phyloP scores from a whole-genome alignment of 2,797 vertebrate species.

The Falco cherrug region DNA sequence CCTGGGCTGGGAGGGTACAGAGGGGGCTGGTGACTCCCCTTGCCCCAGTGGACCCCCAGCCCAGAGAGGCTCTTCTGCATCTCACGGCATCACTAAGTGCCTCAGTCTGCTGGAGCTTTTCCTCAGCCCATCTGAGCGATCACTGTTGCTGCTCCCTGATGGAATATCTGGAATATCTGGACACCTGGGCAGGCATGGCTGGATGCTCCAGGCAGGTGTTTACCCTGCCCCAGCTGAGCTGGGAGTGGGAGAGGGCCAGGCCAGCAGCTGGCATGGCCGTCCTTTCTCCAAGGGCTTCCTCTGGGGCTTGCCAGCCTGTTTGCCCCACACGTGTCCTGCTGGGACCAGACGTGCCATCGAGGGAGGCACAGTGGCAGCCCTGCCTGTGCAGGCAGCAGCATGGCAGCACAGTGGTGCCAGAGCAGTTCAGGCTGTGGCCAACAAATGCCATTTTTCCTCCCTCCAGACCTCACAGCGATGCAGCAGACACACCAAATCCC shows the following conservation, averaged over 20 bases:
- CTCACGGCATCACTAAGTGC: neutral
- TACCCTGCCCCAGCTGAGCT: neutral
- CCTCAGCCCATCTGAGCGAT: neutral
- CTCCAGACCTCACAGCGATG: neutral
- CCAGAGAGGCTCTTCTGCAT: neutral
- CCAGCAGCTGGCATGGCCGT: neutral
- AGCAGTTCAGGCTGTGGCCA: neutral
- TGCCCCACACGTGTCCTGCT: neutral
- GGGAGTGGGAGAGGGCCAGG: neutral
- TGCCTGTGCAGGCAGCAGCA: neutral
- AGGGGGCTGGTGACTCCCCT: rapidly evolving
- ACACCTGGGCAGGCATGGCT: neutral
- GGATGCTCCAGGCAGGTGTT: neutral
- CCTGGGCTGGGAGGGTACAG: neutral
- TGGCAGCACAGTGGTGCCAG: neutral
- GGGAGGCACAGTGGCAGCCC: neutral
- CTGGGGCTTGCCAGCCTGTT: neutral
- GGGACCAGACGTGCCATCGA: neutral
- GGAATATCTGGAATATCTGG: neutral
- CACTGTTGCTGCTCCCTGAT: neutral
- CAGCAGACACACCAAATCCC: neutral
- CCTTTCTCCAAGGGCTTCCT: neutral
- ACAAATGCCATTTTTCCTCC: rapidly evolving
- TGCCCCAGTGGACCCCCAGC: rapidly evolving
- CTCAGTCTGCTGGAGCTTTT: neutral